Conservation (phyloP, 1,140 invertebrate species). For the Bombus breviceps region DNA sequence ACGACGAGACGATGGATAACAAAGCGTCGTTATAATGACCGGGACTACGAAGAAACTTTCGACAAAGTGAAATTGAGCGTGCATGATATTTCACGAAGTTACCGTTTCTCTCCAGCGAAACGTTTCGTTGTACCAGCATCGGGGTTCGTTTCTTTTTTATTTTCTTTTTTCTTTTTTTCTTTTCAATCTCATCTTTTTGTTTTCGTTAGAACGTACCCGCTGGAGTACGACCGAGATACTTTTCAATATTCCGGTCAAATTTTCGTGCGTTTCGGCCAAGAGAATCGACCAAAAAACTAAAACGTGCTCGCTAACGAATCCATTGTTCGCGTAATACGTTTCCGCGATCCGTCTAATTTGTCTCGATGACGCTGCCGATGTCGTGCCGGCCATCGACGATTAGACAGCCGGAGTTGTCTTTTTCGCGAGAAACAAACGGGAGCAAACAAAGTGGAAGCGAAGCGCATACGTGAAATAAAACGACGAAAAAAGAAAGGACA, state of each 20-base stretch:
- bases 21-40: conserved; percentile 61
- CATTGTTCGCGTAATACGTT: conserved; percentile 60
- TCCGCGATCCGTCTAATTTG: conserved; percentile 47
- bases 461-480: background rate
- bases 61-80: conserved; percentile 54
- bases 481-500: background rate
- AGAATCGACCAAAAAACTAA: conserved; percentile 8
- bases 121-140: background rate
- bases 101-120: conserved; percentile 4
- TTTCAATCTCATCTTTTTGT: background rate
- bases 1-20: conserved; percentile 48
- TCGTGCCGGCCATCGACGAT: background rate
- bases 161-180: rapidly evolving
- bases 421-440: background rate
- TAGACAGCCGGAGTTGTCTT: conserved; percentile 3
- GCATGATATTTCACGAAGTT: conserved; percentile 44
- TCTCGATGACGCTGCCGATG: conserved; percentile 44
- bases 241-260: background rate
- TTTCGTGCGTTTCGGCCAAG: background rate
- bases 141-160: background rate
- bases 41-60: conserved; percentile 54
- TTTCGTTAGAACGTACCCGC: background rate
- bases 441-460: background rate
- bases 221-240: background rate
- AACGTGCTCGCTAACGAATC: conserved; percentile 62